Evolutionary conservation across 2,797 vertebrate species (phyloP).

Genomic region (Hafferia zeledoni): DNA sequence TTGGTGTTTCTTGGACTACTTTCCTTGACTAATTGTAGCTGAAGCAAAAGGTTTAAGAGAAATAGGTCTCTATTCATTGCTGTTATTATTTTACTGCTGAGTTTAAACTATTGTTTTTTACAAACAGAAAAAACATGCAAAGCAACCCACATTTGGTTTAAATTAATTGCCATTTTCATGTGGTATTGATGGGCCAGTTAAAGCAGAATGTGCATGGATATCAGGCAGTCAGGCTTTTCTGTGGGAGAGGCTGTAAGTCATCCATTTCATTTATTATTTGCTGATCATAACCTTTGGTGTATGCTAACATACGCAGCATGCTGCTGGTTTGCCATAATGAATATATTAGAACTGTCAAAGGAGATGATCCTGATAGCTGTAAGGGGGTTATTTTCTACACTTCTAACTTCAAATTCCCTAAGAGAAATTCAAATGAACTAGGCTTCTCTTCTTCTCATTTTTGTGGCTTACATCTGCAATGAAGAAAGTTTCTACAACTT

Average conservation of each 20-base stretch:
- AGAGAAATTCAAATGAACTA: not conserved
- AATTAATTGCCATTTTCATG: not conserved
- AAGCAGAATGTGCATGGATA: not conserved
- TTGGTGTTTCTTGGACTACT: not conserved
- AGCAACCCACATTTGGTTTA: not conserved
- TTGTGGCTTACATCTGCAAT: not conserved
- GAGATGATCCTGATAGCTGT: not conserved
- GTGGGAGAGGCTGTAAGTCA: not conserved
- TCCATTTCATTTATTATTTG: slow-evolving; percentile 11
- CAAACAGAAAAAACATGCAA: not conserved
- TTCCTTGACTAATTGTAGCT: not conserved
- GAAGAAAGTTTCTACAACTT: not conserved
- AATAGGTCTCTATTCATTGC: not conserved
- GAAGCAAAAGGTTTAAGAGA: not conserved
- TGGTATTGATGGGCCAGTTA: not conserved
- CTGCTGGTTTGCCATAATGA: not conserved
- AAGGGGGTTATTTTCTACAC: not conserved
- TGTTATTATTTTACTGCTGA: not conserved
- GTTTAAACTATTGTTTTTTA: not conserved
- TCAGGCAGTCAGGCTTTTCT: not conserved
- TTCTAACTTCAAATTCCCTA: not conserved
- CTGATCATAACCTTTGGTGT: not conserved
- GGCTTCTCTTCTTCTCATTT: not conserved
- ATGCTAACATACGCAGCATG: not conserved
- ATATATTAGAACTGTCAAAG: not conserved